A percentile compares a stretch with the other conserved stretches of the same genome.
These are phyloP conservation scores for Apis dorsata DNA, from an alignment of 1,140 invertebrate species.

Conservation along the genomic window DNA sequence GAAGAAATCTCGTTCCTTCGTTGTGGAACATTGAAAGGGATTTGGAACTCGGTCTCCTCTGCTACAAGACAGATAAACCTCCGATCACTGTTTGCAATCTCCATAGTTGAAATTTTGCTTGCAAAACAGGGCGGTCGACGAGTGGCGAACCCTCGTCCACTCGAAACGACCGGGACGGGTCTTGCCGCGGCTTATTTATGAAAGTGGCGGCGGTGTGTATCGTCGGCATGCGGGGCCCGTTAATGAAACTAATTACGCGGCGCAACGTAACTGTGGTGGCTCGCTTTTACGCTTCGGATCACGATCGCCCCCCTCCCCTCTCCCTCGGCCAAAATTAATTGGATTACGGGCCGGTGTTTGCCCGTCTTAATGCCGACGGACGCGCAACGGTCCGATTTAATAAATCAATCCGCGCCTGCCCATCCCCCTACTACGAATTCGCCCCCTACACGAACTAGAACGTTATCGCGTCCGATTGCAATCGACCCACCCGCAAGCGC, in stretches of 20 bases:
- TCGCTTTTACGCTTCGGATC: slow-evolving; percentile 51
- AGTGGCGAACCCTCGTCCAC: not conserved
- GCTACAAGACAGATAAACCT: too few relatives aligned
- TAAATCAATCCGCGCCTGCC: slow-evolving; percentile 51
- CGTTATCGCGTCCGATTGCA: slow-evolving; percentile 42
- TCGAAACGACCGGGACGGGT: not conserved
- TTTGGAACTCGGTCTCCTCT: too few relatives aligned
- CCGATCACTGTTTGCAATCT: not conserved
- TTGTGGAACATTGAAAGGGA: too few relatives aligned
- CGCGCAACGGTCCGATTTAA: slow-evolving; percentile 42
- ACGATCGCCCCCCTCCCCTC: slow-evolving; percentile 36
- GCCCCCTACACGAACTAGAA: slow-evolving; percentile 18
- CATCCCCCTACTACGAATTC: slow-evolving; percentile 24
- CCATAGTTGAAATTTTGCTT: not conserved
- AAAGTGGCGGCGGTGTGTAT: slow-evolving; percentile 33
- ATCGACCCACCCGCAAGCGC: slow-evolving; percentile 14
- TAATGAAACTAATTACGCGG: slow-evolving; percentile 62
- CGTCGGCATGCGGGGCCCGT: slow-evolving; percentile 30
- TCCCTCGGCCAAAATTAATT: slow-evolving; percentile 48
- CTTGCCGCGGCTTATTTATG: slow-evolving; percentile 37
- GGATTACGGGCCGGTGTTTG: slow-evolving; percentile 51
- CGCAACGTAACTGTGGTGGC: slow-evolving; percentile 35
- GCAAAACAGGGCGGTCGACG: not conserved
- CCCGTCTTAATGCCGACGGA: slow-evolving; percentile 53
- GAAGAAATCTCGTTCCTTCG: too few relatives aligned